These are phyloP conservation scores for Eucriotettix oculatus DNA, from an alignment of 2,888 invertebrate species.

Conservation along the genomic window DNA sequence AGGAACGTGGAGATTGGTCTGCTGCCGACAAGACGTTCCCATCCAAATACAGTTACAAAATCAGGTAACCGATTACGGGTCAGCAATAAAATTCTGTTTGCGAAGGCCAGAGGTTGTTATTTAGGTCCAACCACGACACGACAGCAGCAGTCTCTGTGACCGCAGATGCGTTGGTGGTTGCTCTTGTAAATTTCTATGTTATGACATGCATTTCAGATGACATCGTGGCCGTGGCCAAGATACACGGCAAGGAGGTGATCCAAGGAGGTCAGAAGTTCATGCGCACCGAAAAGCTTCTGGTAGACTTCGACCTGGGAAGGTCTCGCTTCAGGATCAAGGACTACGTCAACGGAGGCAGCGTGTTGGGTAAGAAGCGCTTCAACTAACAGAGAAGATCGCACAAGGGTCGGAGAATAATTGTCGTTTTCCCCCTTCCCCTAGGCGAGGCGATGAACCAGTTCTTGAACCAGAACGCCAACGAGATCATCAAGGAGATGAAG, in stretches of 20 bases:
- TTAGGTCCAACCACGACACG: too few species aligned
- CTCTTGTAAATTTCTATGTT: too few species aligned
- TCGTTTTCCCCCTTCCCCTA: slow-evolving; percentile 19
- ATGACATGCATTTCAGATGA: slow-evolving; percentile 34
- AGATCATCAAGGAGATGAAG: slow-evolving; percentile 68
- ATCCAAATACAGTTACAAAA: too few species aligned
- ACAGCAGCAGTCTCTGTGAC: too few species aligned
- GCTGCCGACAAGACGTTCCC: too few species aligned
- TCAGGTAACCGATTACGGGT: too few species aligned
- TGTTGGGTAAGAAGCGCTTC: slow-evolving; percentile 44
- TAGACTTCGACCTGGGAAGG: slow-evolving; percentile 53
- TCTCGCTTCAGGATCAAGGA: slow-evolving; percentile 56
- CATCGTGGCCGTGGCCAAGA: slow-evolving; percentile 39
- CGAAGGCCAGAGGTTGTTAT: too few species aligned
- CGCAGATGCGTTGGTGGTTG: too few species aligned
- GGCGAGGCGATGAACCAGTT: slow-evolving; percentile 73
- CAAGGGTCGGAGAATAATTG: too few species aligned
- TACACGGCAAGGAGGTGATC: slow-evolving; percentile 45
- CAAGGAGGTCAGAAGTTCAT: slow-evolving; percentile 31
- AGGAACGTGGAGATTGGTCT: too few species aligned
- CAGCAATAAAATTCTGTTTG: too few species aligned
- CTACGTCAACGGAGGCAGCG: slow-evolving; percentile 54
- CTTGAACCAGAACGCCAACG: slow-evolving; percentile 61
- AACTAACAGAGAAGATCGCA: too few species aligned
- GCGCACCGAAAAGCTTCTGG: slow-evolving; percentile 44